Percentiles rank a stretch among this genome's conserved stretches.
These are phyloP conservation scores for Hepsetus odoe DNA, from an alignment of 2,113 vertebrate species.

Conservation along the genomic window DNA sequence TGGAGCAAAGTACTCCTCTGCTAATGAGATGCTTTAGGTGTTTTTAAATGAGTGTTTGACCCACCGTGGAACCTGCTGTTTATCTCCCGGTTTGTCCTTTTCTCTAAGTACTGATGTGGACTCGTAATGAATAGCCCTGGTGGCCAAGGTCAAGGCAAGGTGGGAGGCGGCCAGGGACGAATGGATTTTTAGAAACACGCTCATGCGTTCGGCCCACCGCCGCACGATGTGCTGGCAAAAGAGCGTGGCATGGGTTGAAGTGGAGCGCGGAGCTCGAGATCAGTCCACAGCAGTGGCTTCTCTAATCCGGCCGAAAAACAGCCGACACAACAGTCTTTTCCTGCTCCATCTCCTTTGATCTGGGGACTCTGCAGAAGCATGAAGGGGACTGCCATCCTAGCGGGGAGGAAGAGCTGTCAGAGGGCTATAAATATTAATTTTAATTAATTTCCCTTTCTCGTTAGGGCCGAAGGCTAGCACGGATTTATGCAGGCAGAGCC, in stretches of 20 bases:
- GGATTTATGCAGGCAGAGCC: conserved; percentile 31
- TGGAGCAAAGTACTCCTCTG: conserved; percentile 5
- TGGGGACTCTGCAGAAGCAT: neutral
- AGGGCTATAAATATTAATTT: conserved; percentile 42
- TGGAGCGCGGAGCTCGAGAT: neutral
- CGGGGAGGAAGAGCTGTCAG: conserved; percentile 21
- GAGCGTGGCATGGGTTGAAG: too few species aligned
- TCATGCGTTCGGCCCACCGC: conserved; percentile 10
- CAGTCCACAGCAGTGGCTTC: neutral
- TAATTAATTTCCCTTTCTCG: conserved; percentile 41
- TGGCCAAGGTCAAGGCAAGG: conserved; percentile 46
- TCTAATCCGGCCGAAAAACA: neutral
- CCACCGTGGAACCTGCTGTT: conserved; percentile 23
- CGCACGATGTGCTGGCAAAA: conserved; percentile 17
- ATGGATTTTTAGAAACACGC: conserved; percentile 44
- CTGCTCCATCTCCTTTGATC: neutral
- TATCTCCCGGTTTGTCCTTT: conserved; percentile 37
- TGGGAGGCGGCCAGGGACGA: conserved; percentile 36
- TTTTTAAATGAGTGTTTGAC: conserved; percentile 36
- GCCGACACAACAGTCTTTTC: neutral
- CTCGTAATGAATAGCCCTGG: conserved; percentile 43
- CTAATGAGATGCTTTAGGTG: conserved; percentile 32
- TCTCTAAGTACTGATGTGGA: conserved; percentile 35
- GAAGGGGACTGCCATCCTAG: neutral
- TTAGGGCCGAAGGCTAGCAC: conserved; percentile 12